Evolutionary conservation across 2,797 vertebrate genomes (phyloP).

Genomic region (Sebastes minor): DNA sequence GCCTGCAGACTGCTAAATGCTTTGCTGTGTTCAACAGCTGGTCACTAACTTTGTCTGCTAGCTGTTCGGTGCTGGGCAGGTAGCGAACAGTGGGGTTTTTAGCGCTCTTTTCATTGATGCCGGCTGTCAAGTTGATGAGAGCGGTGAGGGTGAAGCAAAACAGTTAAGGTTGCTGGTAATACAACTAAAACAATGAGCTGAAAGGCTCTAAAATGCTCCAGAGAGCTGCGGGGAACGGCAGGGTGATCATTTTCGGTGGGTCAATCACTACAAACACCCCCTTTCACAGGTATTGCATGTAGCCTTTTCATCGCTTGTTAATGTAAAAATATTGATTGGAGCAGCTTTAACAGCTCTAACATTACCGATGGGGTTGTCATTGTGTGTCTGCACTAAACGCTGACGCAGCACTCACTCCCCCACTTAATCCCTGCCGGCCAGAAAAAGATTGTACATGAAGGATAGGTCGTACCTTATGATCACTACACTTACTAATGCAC

Average conservation of each 20-base stretch:
- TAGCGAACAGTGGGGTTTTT: not conserved
- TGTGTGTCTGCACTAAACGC: slow-evolving; percentile 24
- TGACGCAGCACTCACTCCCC: slow-evolving; percentile 11
- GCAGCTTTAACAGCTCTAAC: slow-evolving; percentile 23
- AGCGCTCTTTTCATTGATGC: not conserved
- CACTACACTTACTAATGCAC: not conserved
- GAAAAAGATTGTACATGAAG: not conserved
- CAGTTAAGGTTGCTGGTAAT: not conserved
- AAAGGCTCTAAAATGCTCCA: not conserved
- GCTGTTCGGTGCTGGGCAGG: not conserved
- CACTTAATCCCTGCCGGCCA: not conserved
- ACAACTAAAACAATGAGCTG: not conserved
- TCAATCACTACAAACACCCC: not conserved
- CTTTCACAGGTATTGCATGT: slow-evolving; percentile 1
- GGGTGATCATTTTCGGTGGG: not conserved
- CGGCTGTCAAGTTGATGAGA: not conserved
- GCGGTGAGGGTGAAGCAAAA: not conserved
- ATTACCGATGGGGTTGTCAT: slow-evolving; percentile 18
- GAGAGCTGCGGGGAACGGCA: not conserved
- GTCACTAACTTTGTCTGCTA: not conserved
- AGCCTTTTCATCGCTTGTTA: slow-evolving; percentile 23
- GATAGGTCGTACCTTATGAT: not conserved
- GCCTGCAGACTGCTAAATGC: not conserved
- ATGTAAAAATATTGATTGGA: slow-evolving; percentile 36
- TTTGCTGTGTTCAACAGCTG: not conserved